Conservation (phyloP, 2,888 invertebrate genomes). For the Subacronicta megacephala region DNA sequence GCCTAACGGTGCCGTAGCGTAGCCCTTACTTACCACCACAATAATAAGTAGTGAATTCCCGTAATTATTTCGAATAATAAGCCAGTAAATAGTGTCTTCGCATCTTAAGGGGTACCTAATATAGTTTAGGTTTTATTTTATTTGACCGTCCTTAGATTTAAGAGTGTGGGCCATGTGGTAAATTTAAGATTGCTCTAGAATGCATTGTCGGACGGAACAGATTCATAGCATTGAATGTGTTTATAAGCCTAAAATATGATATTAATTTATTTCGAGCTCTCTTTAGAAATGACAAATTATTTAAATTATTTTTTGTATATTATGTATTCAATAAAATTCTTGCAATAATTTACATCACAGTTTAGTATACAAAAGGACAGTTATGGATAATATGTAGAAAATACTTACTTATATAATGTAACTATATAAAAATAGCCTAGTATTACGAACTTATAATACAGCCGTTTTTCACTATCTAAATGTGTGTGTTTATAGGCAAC, state of each 20-base stretch:
- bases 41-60: constrained; percentile 11
- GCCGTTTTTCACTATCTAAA: no score
- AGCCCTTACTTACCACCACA: no score
- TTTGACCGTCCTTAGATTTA: constrained; percentile 80
- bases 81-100: no score
- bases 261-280: constrained; percentile 58
- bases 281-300: constrained; percentile 33
- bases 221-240: constrained; percentile 70
- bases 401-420: constrained; percentile 10
- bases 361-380: constrained; percentile 22
- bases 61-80: constrained; percentile 27
- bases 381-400: constrained; percentile 16
- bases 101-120: no score
- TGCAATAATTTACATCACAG: constrained; percentile 45
- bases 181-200: constrained; percentile 45
- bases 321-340: constrained; percentile 26
- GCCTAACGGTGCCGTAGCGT: constrained; percentile 35
- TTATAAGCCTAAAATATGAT: constrained; percentile 35
- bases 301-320: not conserved
- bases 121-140: constrained; percentile 60
- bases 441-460: no score
- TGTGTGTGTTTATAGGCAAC: constrained; percentile 3
- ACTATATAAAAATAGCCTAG: constrained; percentile 1
- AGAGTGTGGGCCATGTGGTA: constrained; percentile 55
- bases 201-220: constrained; percentile 38